Conservation (phyloP, 2,888 invertebrate species). For the Ophioninae sp. region DNA sequence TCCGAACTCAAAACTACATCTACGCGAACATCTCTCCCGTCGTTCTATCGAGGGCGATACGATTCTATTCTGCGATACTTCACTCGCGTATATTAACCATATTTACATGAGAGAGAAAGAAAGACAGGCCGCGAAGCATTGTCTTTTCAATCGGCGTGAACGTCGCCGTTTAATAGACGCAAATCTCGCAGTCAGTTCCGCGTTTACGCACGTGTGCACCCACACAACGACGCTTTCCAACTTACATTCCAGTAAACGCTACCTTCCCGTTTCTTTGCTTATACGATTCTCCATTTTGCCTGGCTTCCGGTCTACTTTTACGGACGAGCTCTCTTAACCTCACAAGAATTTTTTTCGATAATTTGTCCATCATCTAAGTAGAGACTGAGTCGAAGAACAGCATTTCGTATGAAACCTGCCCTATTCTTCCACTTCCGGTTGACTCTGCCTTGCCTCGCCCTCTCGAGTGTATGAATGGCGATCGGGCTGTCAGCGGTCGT, state of each 20-base stretch:
- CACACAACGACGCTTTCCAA: constrained; percentile 43
- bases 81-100: constrained; percentile 5
- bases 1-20: constrained; percentile 35
- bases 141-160: constrained; percentile 57
- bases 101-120: not conserved
- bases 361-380: not conserved
- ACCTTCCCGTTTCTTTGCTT: constrained; percentile 5
- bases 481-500: not conserved
- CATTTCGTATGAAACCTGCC: not conserved
- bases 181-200: constrained; percentile 43
- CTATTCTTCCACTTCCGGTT: constrained; percentile 25
- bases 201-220: constrained; percentile 18
- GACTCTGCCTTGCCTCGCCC: not conserved
- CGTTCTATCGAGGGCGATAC: constrained; percentile 40
- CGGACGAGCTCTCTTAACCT: constrained; percentile 7
- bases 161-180: constrained; percentile 38
- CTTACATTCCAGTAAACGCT: constrained; percentile 50
- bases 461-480: not conserved
- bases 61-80: constrained; percentile 32
- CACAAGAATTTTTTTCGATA: not conserved
- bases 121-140: constrained; percentile 47
- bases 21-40: constrained; percentile 25
- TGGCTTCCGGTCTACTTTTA: constrained; percentile 51
- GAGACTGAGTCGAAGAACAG: not conserved
- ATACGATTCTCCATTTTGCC: constrained; percentile 39